Evolutionary conservation across 2,888 invertebrate species (phyloP).

Genomic region (Acleris holmiana): DNA sequence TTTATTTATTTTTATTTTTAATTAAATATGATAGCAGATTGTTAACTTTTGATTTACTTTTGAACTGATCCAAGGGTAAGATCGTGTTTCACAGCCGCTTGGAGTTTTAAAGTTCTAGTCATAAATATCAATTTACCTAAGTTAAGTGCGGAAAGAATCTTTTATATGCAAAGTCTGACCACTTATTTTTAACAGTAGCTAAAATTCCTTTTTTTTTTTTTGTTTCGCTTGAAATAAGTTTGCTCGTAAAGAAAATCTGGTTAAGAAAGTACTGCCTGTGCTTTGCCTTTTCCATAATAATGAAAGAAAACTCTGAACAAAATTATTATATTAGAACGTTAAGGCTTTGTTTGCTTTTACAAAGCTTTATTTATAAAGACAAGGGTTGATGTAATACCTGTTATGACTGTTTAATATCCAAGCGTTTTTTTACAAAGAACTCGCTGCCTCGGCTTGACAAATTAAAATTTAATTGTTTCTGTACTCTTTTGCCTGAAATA

Average conservation of each 20-base stretch:
- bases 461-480: no score
- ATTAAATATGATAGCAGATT: no score
- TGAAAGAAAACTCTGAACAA: constrained; percentile 25
- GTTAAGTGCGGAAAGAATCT: constrained; percentile 52
- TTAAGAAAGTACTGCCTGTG: constrained; percentile 30
- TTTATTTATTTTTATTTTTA: no score
- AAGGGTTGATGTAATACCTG: neutral
- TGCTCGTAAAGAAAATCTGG: constrained; percentile 44
- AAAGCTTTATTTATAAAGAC: neutral
- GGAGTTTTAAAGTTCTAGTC: constrained; percentile 1
- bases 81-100: neutral
- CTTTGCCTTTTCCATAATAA: constrained; percentile 19
- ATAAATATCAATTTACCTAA: constrained; percentile 37
- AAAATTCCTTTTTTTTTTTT: constrained; percentile 56
- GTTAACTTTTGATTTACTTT: neutral
- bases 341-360: constrained; percentile 2
- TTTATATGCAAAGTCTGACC: constrained; percentile 54
- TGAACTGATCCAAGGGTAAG: neutral
- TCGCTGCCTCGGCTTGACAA: no score
- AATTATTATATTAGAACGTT: constrained; percentile 14
- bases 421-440: no score
- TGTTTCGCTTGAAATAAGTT: constrained; percentile 51
- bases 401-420: no score
- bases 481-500: no score
- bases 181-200: constrained; percentile 46